Evolutionary conservation across 2,797 vertebrate species (phyloP).

Genomic region (Phylloscopus collybita): DNA sequence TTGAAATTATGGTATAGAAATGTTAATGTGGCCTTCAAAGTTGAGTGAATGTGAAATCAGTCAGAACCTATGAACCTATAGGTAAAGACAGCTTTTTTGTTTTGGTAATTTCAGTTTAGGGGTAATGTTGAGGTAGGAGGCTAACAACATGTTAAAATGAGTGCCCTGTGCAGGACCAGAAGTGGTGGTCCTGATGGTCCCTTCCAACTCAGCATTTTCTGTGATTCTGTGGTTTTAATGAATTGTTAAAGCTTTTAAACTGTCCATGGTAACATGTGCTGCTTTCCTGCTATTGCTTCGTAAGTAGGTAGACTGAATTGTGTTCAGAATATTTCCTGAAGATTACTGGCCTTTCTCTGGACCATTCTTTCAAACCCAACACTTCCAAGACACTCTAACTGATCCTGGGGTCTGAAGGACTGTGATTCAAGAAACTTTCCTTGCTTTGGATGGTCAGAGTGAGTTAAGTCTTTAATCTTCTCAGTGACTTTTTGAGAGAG

Average conservation of each 20-base stretch:
- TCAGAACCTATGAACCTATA: background rate
- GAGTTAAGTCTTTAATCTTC: background rate
- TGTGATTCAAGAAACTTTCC: background rate
- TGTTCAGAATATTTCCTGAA: background rate
- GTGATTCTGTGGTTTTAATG: background rate
- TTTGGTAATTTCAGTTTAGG: background rate
- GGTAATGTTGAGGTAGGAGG: background rate
- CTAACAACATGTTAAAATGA: background rate
- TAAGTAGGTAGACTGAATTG: background rate
- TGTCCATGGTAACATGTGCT: rapidly evolving
- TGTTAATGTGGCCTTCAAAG: background rate
- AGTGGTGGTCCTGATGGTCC: background rate
- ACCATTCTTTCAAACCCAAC: background rate
- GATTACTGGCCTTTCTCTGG: background rate
- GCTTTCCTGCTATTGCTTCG: background rate
- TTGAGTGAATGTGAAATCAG: background rate
- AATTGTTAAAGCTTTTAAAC: background rate
- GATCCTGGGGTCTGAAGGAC: background rate
- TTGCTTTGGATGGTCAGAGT: background rate
- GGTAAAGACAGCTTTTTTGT: background rate
- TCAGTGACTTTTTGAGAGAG: background rate
- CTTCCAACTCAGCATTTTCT: background rate
- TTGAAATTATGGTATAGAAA: background rate
- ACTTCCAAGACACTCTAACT: rapidly evolving
- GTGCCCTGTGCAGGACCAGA: background rate